A percentile compares a stretch with the other conserved stretches of the same genome.
phyloP scores from a whole-genome alignment of 2,797 vertebrate species.

The Orestias chungarensis region DNA sequence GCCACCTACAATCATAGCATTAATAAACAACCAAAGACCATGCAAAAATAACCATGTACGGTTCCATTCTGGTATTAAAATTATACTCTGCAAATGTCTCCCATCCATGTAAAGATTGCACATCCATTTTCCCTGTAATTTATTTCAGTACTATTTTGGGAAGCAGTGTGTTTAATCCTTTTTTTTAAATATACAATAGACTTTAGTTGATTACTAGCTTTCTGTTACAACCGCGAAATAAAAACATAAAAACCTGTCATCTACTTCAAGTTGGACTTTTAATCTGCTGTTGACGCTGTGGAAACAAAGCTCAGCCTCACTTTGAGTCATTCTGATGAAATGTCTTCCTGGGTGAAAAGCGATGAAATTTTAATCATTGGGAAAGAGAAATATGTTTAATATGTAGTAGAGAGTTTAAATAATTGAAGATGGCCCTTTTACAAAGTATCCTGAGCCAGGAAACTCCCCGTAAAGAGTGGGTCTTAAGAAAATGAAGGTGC shows the following conservation, averaged over 20 bases:
- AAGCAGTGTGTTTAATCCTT: not conserved
- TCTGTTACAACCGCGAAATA: slow-evolving; percentile 14
- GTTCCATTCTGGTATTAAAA: not conserved
- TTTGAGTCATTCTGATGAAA: slow-evolving; percentile 76
- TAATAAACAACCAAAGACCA: not conserved
- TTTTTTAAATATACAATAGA: not conserved
- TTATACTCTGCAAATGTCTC: not conserved
- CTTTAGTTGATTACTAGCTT: slow-evolving; percentile 14
- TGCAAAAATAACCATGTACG: not conserved
- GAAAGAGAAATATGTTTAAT: slow-evolving; percentile 83
- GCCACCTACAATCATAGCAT: not conserved
- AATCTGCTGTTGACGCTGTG: slow-evolving; percentile 35
- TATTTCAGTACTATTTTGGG: slow-evolving; percentile 10
- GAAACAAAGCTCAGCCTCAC: slow-evolving; percentile 54
- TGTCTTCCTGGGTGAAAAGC: slow-evolving; percentile 56
- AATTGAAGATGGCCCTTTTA: slow-evolving; percentile 74
- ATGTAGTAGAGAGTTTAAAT: slow-evolving; percentile 77
- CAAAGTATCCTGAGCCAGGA: slow-evolving; percentile 58
- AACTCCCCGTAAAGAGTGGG: not conserved
- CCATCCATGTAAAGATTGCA: slow-evolving; percentile 18
- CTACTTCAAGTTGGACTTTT: slow-evolving; percentile 37
- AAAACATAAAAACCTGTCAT: slow-evolving; percentile 20
- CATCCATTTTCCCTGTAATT: slow-evolving; percentile 1
- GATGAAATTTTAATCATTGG: slow-evolving; percentile 74
- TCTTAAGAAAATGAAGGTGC: slow-evolving; percentile 22